A percentile compares a stretch with the other conserved stretches of the same genome.
Evolutionary conservation across 1,140 invertebrate species (phyloP).

Genomic region (Leptinotarsa defecta): DNA sequence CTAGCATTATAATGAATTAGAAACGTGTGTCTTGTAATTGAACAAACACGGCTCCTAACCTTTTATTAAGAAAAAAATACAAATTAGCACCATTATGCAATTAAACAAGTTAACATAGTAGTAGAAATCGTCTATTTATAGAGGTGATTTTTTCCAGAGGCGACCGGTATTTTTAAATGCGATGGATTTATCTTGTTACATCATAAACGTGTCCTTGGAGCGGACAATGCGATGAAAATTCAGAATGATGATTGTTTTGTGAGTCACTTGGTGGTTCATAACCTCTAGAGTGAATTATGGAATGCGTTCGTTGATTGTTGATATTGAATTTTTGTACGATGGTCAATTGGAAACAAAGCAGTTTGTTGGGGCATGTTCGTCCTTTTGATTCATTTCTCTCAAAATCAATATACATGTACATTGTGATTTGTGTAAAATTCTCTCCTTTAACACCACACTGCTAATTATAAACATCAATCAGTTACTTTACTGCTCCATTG

Average conservation of each 20-base stretch:
- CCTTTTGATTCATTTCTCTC: no score
- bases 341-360: no score
- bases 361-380: no score
- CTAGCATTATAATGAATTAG: neutral
- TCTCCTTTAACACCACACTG: no score
- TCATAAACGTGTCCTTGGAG: constrained; percentile 13
- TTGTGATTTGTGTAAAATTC: no score
- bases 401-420: no score
- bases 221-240: constrained; percentile 8
- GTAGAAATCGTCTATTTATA: constrained; percentile 10
- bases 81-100: constrained; percentile 12
- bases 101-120: constrained; percentile 8
- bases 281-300: constrained; percentile 7
- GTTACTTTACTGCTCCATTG: no score
- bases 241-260: constrained; percentile 13
- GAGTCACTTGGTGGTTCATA: constrained; percentile 13
- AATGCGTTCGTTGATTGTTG: neutral
- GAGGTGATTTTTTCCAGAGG: constrained; percentile 22
- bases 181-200: constrained; percentile 18
- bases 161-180: neutral
- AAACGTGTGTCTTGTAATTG: neutral
- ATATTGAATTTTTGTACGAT: neutral
- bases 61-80: neutral
- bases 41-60: neutral
- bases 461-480: no score